Evolutionary conservation across 2,797 vertebrate species (phyloP).

Genomic region (Artibeus jamaicensis): DNA sequence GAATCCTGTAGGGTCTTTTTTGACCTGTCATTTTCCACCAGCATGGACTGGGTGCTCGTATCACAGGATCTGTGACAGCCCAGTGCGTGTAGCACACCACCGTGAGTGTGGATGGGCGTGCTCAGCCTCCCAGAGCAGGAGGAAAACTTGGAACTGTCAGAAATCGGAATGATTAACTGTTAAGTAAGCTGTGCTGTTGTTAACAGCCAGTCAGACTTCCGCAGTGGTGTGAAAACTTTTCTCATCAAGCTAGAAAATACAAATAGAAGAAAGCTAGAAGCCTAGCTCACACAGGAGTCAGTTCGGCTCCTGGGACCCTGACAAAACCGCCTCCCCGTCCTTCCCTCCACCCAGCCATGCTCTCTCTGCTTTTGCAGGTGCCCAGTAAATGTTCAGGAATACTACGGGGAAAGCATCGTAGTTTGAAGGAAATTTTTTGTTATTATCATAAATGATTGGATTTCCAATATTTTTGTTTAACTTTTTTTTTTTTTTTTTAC

Average conservation of each 20-base stretch:
- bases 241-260: neutral
- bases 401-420: no score
- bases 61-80: accelerated
- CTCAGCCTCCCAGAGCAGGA: neutral
- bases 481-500: neutral
- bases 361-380: neutral
- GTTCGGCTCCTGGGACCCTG: neutral
- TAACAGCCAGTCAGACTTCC: neutral
- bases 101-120: neutral
- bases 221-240: neutral
- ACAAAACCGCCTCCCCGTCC: no score
- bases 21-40: accelerated
- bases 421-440: neutral
- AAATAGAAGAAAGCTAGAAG: neutral
- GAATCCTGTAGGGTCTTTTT: neutral
- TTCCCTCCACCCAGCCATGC: no score
- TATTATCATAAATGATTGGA: neutral
- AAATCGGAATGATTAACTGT: neutral
- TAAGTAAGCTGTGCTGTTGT: neutral
- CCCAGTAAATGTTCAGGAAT: neutral
- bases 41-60: neutral
- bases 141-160: neutral
- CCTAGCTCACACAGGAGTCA: neutral
- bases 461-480: neutral
- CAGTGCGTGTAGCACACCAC: accelerated